Conservation (phyloP, 2,113 vertebrate species). For the Marmota flaviventris region DNA sequence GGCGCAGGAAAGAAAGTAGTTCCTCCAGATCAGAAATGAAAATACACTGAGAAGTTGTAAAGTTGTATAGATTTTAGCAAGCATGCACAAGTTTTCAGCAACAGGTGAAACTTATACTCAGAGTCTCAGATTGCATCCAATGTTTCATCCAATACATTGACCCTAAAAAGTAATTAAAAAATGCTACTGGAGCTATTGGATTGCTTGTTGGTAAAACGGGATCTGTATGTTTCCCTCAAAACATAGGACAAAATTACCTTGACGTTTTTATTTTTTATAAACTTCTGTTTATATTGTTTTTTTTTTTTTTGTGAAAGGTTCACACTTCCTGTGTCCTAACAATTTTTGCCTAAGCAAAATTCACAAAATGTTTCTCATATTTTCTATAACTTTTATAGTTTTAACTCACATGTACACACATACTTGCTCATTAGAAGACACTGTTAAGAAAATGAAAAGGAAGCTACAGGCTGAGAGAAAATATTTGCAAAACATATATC, state of each 20-base stretch:
- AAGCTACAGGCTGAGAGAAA: background rate
- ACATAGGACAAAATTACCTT: background rate
- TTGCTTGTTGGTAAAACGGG: background rate
- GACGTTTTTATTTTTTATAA: background rate
- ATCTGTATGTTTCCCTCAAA: background rate
- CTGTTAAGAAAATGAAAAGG: background rate
- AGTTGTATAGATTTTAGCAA: background rate
- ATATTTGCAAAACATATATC: background rate
- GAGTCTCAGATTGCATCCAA: background rate
- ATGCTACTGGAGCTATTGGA: background rate
- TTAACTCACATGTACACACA: background rate
- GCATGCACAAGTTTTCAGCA: background rate
- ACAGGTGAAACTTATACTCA: background rate
- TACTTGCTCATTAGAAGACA: background rate
- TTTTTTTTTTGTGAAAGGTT: background rate
- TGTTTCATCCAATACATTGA: background rate
- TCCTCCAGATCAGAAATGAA: background rate
- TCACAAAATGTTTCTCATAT: background rate
- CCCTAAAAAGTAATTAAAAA: background rate
- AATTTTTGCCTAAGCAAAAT: background rate
- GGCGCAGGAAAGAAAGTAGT: background rate
- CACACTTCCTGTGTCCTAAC: background rate
- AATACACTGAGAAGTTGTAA: background rate
- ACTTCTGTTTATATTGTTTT: background rate
- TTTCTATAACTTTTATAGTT: background rate